A percentile compares a stretch with the other conserved stretches of the same genome.
Evolutionary conservation across 2,113 vertebrate species (phyloP).

Genomic region (Eublepharis macularius): DNA sequence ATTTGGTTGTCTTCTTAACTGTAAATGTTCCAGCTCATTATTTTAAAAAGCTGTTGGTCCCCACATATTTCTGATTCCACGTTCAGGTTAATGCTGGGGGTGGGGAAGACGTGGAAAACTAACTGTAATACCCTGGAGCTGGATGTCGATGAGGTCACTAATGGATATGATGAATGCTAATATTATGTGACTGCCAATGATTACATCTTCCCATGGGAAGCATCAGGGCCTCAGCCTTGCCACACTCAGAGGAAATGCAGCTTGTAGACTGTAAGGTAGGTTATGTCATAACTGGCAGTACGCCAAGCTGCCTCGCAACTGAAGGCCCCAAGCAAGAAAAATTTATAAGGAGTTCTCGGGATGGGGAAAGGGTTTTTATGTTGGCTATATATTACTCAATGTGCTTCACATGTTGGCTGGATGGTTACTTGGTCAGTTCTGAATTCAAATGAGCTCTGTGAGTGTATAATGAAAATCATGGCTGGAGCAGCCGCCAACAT

Average conservation of each 20-base stretch:
- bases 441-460: neutral
- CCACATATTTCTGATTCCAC: constrained; percentile 27
- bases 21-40: constrained; percentile 18
- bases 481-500: neutral
- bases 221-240: constrained; percentile 38
- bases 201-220: constrained; percentile 54
- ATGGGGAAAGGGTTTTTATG: neutral
- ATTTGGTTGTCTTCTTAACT: neutral
- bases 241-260: constrained; percentile 23
- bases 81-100: neutral
- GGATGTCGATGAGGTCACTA: constrained; percentile 44
- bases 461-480: neutral
- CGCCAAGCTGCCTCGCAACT: constrained; percentile 11
- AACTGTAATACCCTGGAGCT: constrained; percentile 36
- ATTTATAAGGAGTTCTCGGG: constrained; percentile 29
- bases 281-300: constrained; percentile 14
- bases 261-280: neutral
- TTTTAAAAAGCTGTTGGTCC: constrained; percentile 8
- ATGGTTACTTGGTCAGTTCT: neutral
- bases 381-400: neutral
- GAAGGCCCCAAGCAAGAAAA: constrained; percentile 6
- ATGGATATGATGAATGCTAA: constrained; percentile 40
- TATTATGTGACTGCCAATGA: constrained; percentile 44
- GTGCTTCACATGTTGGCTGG: neutral
- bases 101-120: constrained; percentile 33